Conservation (phyloP, 2,113 vertebrate genomes). For the Taurulus bubalis region DNA sequence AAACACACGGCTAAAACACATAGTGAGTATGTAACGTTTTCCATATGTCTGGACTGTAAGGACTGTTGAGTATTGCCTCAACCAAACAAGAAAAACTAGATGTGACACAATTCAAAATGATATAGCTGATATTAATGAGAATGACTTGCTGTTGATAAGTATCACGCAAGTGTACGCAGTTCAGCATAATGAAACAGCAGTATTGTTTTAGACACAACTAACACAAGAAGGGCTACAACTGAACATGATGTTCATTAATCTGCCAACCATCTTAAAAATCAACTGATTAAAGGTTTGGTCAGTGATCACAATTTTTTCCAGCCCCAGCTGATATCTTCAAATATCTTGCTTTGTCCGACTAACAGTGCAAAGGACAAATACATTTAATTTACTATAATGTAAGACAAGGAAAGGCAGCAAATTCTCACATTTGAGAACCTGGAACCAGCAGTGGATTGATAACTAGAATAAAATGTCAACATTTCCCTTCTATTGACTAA, state of each 20-base stretch:
- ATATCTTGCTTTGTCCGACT: background rate
- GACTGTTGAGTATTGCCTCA: background rate
- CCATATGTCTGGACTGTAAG: background rate
- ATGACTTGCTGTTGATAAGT: no score
- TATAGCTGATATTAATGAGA: background rate
- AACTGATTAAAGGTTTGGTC: background rate
- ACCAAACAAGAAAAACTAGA: background rate
- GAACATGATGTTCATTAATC: background rate
- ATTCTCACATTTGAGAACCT: background rate
- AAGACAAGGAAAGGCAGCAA: background rate
- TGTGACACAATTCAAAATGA: background rate
- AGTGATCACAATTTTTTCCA: background rate
- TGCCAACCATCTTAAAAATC: background rate
- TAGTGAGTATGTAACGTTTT: background rate
- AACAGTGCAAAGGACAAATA: background rate
- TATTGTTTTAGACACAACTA: background rate
- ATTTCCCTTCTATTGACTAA: background rate
- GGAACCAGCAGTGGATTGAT: background rate
- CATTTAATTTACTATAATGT: background rate
- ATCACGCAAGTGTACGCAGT: background rate
- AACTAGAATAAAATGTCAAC: background rate
- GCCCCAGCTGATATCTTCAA: background rate
- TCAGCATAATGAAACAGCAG: background rate
- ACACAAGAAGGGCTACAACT: background rate
- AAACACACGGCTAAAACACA: constrained; percentile 21